Percentiles rank a stretch among this genome's conserved stretches.
Evolutionary conservation across 1,140 invertebrate species (phyloP).

Genomic region (Atopsyche davidsoni): DNA sequence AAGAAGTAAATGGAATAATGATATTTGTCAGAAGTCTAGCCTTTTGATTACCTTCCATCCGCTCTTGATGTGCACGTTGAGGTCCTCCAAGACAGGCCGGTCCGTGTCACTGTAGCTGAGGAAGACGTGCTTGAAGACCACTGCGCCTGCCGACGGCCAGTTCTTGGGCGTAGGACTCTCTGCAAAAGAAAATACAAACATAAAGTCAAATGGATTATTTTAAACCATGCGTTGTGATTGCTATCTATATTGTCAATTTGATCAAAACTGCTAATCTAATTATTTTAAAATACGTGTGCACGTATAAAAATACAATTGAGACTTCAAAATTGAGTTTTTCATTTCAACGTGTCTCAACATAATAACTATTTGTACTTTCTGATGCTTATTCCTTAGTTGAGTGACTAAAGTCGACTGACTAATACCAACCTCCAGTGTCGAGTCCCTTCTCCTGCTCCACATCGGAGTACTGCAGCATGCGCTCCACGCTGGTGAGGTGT

Average conservation of each 20-base stretch:
- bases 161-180: conserved; percentile 37
- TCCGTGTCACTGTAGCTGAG: conserved; percentile 50
- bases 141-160: conserved; percentile 56
- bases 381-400: too few relatives aligned
- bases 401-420: conserved; percentile 1
- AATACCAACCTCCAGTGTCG: conserved; percentile 17
- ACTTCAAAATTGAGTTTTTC: neutral
- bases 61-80: conserved; percentile 44
- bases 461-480: conserved; percentile 67
- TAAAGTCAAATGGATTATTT: too few relatives aligned
- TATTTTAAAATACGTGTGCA: neutral
- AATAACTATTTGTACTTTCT: too few relatives aligned
- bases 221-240: neutral
- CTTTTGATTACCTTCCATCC: conserved; percentile 27
- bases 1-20: neutral
- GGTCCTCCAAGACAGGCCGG: conserved; percentile 53
- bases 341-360: too few relatives aligned
- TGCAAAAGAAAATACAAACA: conserved; percentile 16
- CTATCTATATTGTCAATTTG: neutral
- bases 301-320: neutral
- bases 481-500: conserved; percentile 72
- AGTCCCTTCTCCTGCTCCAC: conserved; percentile 41
- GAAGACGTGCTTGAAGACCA: conserved; percentile 51
- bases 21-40: neutral
- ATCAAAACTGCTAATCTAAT: neutral